These are phyloP conservation scores for Borostomias antarcticus DNA, from an alignment of 2,797 vertebrate genomes.

Conservation along the genomic window DNA sequence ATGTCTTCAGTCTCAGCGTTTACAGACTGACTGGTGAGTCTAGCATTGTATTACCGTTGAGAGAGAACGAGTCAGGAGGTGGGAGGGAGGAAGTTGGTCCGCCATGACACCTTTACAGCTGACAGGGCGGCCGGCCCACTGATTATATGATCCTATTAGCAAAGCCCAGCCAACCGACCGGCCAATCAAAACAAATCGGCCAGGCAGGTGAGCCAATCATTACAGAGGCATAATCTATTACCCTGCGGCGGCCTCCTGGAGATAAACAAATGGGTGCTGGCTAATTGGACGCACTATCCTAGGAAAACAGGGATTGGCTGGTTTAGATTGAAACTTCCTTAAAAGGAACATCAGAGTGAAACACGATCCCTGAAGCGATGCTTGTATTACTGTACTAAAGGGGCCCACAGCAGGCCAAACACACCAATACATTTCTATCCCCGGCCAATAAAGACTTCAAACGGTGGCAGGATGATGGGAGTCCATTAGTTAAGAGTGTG, in stretches of 20 bases:
- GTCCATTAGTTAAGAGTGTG: no score
- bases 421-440: neutral
- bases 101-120: neutral
- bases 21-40: no score
- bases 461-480: no score
- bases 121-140: slow-evolving; percentile 14
- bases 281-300: slow-evolving; percentile 53
- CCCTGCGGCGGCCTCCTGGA: slow-evolving; percentile 30
- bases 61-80: neutral
- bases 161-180: slow-evolving; percentile 12
- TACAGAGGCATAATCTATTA: slow-evolving; percentile 46
- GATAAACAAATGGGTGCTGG: slow-evolving; percentile 43
- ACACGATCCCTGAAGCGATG: neutral
- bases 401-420: neutral
- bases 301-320: slow-evolving; percentile 25
- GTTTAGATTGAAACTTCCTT: slow-evolving; percentile 51
- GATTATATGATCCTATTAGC: slow-evolving; percentile 19
- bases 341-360: slow-evolving; percentile 19
- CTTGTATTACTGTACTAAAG: neutral
- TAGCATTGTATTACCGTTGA: neutral
- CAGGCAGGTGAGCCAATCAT: slow-evolving; percentile 14
- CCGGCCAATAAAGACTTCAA: no score
- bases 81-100: no score
- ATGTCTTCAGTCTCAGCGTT: no score
- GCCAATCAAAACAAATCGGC: slow-evolving; percentile 48